Conservation (phyloP, 1,140 invertebrate genomes). For the Planococcus citri region DNA sequence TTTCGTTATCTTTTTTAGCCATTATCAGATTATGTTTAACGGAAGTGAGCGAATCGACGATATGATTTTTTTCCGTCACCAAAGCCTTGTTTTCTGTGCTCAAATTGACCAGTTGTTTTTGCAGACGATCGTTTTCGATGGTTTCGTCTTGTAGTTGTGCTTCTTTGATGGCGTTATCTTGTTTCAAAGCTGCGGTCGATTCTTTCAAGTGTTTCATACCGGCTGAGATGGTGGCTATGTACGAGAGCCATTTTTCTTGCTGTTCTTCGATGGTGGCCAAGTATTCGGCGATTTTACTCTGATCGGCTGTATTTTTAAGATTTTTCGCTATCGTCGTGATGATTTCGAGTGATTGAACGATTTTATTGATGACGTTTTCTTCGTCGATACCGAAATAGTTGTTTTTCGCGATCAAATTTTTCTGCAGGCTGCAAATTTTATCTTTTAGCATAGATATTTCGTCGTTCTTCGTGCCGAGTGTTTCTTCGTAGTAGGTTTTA, state of each 20-base stretch:
- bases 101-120: background rate
- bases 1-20: background rate
- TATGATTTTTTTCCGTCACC: too few species aligned
- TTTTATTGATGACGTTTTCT: background rate
- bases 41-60: background rate
- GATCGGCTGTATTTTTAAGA: background rate
- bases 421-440: background rate
- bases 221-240: background rate
- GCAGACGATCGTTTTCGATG: background rate
- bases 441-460: slow-evolving; percentile 1
- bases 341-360: background rate
- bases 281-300: background rate
- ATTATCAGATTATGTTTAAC: background rate
- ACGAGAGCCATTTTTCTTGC: background rate
- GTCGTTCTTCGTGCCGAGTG: background rate
- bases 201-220: background rate
- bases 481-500: background rate
- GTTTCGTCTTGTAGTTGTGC: background rate
- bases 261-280: background rate
- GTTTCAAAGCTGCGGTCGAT: background rate
- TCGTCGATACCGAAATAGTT: background rate
- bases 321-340: background rate
- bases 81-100: background rate
- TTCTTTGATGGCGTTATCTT: background rate
- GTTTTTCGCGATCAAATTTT: background rate